phyloP scores from a whole-genome alignment of 2,113 vertebrate species.

The Laticauda colubrina region DNA sequence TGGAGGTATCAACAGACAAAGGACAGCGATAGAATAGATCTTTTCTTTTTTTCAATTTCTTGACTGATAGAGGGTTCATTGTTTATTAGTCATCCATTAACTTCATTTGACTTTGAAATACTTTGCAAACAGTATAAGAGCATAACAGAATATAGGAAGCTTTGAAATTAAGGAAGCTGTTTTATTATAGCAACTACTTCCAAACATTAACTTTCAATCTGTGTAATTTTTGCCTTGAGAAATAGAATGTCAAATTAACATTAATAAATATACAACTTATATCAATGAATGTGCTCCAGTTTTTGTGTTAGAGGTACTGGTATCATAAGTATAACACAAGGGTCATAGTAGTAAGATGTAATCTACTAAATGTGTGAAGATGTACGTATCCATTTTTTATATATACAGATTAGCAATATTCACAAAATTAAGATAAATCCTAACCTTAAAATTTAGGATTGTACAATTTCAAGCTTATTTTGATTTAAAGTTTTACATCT shows the following conservation, averaged over 20 bases:
- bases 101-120: background rate
- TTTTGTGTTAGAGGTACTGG: background rate
- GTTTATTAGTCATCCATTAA: background rate
- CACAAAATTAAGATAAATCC: background rate
- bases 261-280: background rate
- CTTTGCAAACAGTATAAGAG: background rate
- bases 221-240: background rate
- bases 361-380: background rate
- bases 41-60: background rate
- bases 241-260: background rate
- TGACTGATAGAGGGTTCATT: background rate
- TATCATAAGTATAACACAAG: background rate
- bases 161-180: background rate
- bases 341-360: background rate
- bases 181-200: background rate
- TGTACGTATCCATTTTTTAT: background rate
- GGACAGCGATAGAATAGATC: background rate
- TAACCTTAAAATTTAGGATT: background rate
- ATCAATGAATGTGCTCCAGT: background rate
- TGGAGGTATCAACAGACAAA: background rate
- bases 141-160: background rate
- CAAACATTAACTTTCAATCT: background rate
- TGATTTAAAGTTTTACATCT: background rate
- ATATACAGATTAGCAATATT: background rate
- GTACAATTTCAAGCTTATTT: background rate